Evolutionary conservation across 2,797 vertebrate genomes (phyloP).

Genomic region (Syngnathus acus): DNA sequence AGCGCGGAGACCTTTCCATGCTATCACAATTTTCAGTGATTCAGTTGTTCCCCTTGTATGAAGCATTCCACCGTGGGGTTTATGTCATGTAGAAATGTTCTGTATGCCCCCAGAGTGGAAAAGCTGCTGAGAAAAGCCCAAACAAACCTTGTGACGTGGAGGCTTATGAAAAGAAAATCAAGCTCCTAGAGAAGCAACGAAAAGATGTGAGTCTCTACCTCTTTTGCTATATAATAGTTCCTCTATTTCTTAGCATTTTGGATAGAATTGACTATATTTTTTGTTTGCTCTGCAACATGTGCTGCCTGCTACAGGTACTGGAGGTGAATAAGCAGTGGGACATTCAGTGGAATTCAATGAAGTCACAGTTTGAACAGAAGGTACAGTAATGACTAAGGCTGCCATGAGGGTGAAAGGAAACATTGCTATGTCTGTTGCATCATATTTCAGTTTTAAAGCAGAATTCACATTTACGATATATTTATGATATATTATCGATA

Average conservation of each 20-base stretch:
- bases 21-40: not conserved
- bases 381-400: conserved; percentile 65
- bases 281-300: conserved; percentile 37
- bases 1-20: not conserved
- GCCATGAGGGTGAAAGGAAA: not conserved
- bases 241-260: conserved; percentile 47
- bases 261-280: conserved; percentile 43
- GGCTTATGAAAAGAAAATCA: conserved; percentile 91
- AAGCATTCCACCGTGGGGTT: not conserved
- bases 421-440: not conserved
- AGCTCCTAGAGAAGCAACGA: conserved; percentile 94
- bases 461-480: not conserved
- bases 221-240: conserved; percentile 12
- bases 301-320: conserved; percentile 74
- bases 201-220: conserved; percentile 79
- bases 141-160: conserved; percentile 72
- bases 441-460: not conserved
- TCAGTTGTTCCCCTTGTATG: not conserved
- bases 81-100: conserved; percentile 27
- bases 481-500: no score
- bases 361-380: conserved; percentile 98
- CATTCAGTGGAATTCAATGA: conserved; percentile 97
- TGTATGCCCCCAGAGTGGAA: conserved; percentile 60
- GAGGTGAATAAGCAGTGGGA: conserved; percentile 99
- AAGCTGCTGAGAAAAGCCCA: conserved; percentile 68